These are phyloP conservation scores for Amblyopsis hoosieri DNA, from an alignment of 2,797 vertebrate species.

Conservation along the genomic window DNA sequence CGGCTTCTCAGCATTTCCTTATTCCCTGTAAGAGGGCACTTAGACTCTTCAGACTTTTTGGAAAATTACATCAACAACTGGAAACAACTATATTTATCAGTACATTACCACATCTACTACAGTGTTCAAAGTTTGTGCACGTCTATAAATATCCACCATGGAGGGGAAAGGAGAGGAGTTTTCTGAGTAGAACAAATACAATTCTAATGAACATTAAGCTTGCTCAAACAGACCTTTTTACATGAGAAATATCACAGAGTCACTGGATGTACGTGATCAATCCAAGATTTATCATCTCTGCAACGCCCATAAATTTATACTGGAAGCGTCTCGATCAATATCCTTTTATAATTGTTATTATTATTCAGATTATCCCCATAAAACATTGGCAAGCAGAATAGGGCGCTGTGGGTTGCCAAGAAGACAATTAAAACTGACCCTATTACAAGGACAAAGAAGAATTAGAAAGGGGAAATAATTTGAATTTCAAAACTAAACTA, in stretches of 20 bases:
- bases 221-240: conserved; percentile 13
- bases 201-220: background rate
- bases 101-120: conserved; percentile 45
- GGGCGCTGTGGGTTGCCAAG: conserved; percentile 25
- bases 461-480: background rate
- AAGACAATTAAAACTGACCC: conserved; percentile 4
- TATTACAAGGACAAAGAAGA: conserved; percentile 22
- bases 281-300: conserved; percentile 38
- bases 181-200: conserved; percentile 25
- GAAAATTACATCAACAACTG: conserved; percentile 34
- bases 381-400: conserved; percentile 31
- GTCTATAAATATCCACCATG: conserved; percentile 22
- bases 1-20: conserved; percentile 27
- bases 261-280: background rate
- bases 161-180: conserved; percentile 25
- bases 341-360: conserved; percentile 25
- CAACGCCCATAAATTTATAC: conserved; percentile 22
- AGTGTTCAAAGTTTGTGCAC: conserved; percentile 51
- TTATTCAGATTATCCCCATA: conserved; percentile 36
- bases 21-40: conserved; percentile 14
- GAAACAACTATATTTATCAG: conserved; percentile 53
- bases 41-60: conserved; percentile 20
- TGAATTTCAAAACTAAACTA: no score
- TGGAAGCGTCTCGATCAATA: conserved; percentile 36
- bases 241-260: conserved; percentile 37